Base-by-base conservation (phyloP, 2,113 vertebrate genomes). In the Rhinoderma darwinii region DNA sequence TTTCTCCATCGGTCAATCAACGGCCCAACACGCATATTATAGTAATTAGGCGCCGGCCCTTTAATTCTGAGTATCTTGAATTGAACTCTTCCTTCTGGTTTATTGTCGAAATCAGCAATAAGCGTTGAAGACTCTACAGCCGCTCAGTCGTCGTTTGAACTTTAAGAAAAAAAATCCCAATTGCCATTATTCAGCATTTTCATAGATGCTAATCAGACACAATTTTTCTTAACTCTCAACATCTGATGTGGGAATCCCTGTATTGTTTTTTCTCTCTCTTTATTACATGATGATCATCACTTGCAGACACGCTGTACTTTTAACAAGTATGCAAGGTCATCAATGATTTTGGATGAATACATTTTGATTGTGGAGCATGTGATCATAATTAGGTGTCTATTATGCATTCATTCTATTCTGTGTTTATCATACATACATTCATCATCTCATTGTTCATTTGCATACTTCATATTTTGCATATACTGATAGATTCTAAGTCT, bases 341-440 rank as follows among this genome's bases (percentile, higher is more conserved):
- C 86, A 87, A 87, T 82, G 86, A 87, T 82, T 87, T 74, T 61
- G 68, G 79, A 87, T 87, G 86, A 87, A 87, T 87, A 44, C 86
- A 63, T 87, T 87, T 87, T 87, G 86, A 87, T 87, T 87, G 70
- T 87, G 70, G 82, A 82, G 86, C 86, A 82, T 75, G 70, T 74
- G 78, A 82, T 75, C 78, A 63, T 87, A 87, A 87, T 87, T 87
- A 87, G 86, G 78, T 87, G 86, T 75, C 86, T 87, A 87, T 87
- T 87, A 82, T 87, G 68, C 86, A 87, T 87, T 87, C 78, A 75
- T 50, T 87, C 86, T 82, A 41, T 82, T 87, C 85, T 74, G 78
- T 82, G 78, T 87, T 87, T 87, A 82, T 87, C 79, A 74, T 87
- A 87, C 79, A 87, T 88, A 84, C 87, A 84, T 79, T 84, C 74